Evolutionary conservation across 1,140 invertebrate species (phyloP).

Genomic region (Anagrus nilaparvatae): DNA sequence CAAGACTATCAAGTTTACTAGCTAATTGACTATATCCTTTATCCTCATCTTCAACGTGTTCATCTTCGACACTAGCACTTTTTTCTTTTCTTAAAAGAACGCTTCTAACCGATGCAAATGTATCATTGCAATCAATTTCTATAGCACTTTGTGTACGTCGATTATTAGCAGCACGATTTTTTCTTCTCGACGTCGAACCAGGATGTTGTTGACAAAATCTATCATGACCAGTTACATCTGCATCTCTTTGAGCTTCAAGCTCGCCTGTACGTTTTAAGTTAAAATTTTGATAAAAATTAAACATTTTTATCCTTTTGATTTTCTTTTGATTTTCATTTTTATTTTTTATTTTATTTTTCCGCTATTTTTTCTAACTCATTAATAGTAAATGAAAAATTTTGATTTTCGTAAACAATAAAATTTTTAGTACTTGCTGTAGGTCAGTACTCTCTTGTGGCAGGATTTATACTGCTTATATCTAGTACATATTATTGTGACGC

Average conservation of each 20-base stretch:
- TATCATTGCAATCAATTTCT: constrained; percentile 52
- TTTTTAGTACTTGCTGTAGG: background rate
- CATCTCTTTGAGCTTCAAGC: constrained; percentile 45
- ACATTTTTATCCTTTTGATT: constrained; percentile 44
- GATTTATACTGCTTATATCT: constrained; percentile 15
- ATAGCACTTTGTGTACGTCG: constrained; percentile 57
- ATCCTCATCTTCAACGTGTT: constrained; percentile 26
- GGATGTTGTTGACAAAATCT: constrained; percentile 59
- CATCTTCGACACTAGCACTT: constrained; percentile 36
- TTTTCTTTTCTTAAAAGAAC: constrained; percentile 31
- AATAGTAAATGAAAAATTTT: background rate
- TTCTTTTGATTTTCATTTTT: background rate
- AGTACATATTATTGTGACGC: background rate
- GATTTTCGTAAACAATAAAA: background rate
- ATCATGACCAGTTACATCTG: constrained; percentile 62
- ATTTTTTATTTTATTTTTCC: background rate
- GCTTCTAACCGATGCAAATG: constrained; percentile 49
- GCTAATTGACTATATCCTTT: constrained; percentile 32
- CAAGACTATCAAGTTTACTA: constrained; percentile 39
- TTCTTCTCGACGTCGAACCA: constrained; percentile 45
- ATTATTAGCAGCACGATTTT: constrained; percentile 42
- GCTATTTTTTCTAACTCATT: background rate
- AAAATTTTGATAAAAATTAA: constrained; percentile 65
- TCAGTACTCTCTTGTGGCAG: constrained; percentile 17
- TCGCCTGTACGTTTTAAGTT: constrained; percentile 53